phyloP scores from a whole-genome alignment of 2,113 vertebrate genomes.

The Lagenorhynchus albirostris region DNA sequence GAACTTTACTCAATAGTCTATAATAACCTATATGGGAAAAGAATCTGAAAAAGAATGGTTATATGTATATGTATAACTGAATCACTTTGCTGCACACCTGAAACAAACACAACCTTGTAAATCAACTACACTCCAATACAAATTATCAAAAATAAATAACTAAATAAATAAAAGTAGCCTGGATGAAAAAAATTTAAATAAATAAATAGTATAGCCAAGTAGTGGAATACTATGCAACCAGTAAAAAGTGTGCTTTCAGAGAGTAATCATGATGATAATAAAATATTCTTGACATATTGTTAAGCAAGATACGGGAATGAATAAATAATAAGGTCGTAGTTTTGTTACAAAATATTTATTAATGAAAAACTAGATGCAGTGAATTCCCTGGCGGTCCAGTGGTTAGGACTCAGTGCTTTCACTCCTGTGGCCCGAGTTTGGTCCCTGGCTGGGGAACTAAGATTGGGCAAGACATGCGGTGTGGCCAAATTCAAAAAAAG shows the following conservation, averaged over 20 bases:
- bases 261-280: background rate
- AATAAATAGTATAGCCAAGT: background rate
- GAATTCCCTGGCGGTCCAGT: background rate
- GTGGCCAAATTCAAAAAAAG: background rate
- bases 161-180: background rate
- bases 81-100: background rate
- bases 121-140: background rate
- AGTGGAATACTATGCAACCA: background rate
- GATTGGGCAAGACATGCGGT: rapidly evolving
- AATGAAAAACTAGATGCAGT: background rate
- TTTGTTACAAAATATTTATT: background rate
- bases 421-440: background rate
- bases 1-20: background rate
- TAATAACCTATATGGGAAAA: background rate
- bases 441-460: background rate
- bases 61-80: background rate
- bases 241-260: background rate
- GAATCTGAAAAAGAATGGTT: background rate
- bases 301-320: background rate
- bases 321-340: background rate
- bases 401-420: background rate
- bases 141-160: background rate
- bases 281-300: background rate
- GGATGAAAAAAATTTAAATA: background rate
- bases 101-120: background rate